These are phyloP conservation scores for Urocynchramus pylzowi DNA, from an alignment of 2,113 vertebrate species.

Conservation along the genomic window DNA sequence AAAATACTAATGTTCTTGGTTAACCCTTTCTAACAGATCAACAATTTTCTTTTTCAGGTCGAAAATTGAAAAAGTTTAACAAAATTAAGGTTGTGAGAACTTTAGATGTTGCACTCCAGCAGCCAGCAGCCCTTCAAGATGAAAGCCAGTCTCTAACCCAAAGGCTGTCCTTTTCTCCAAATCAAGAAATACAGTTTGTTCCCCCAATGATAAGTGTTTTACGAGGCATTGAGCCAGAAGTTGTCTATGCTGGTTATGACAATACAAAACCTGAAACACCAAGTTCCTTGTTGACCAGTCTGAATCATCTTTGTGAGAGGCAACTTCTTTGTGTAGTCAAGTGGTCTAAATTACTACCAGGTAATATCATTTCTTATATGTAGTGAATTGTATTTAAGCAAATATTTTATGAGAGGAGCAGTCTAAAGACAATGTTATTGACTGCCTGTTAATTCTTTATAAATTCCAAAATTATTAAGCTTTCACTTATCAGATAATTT, in stretches of 20 bases:
- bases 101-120: slow-evolving; percentile 80
- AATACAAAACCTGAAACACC: slow-evolving; percentile 82
- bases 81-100: slow-evolving; percentile 85
- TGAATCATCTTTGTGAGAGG: slow-evolving; percentile 91
- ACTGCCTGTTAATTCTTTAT: not conserved
- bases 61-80: slow-evolving; percentile 93
- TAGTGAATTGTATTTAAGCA: not conserved
- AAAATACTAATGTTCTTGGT: not conserved
- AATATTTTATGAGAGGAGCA: not conserved
- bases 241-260: slow-evolving; percentile 87
- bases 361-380: slow-evolving; percentile 69
- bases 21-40: not conserved
- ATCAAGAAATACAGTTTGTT: slow-evolving; percentile 82
- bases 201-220: slow-evolving; percentile 86
- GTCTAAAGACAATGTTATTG: not conserved
- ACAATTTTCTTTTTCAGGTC: slow-evolving; percentile 74
- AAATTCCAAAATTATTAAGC: not conserved
- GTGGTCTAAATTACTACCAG: slow-evolving; percentile 97
- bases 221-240: slow-evolving; percentile 91
- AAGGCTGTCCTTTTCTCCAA: slow-evolving; percentile 78
- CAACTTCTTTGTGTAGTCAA: slow-evolving; percentile 95
- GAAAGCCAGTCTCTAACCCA: slow-evolving; percentile 79
- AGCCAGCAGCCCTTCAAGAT: slow-evolving; percentile 70
- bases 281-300: slow-evolving; percentile 87
- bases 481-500: not conserved